Base-by-base conservation (phyloP, 1,140 invertebrate species). In the Brachionus rubens region DNA sequence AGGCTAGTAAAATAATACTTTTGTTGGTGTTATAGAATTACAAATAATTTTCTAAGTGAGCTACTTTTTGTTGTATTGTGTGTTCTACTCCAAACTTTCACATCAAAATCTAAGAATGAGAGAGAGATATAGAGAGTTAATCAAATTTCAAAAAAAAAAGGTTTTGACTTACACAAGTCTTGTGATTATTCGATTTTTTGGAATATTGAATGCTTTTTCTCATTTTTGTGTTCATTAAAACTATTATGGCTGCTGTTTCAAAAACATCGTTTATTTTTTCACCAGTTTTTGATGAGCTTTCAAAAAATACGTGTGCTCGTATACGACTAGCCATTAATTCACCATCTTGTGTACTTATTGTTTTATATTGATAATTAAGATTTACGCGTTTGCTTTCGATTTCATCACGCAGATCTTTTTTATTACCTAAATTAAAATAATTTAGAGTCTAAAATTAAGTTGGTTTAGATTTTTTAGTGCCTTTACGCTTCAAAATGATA, bases 271-370 rank as follows among this genome's bases (percentile, higher is more conserved):
- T 89, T 56, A 99, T 94, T 81, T 96, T 96, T 84, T 99, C 96
- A 89, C 98, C 98, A 84, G 94, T 98, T 86, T 99, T 99, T 80
- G 96, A 96, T 59, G 95, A 98, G 87, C 96, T 99, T 88, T 99
- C 96, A 79, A 99, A 88, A 88, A 99, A 99, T 76, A 93, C 94
- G 85, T 96, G 98, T 77, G 96, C 96, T 86, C 94, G 97, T 78
- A 99, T 99, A 87, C 98, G 98, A 83, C 98, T 95, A 46, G 96
- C 94, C 94, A 98, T 98, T 52, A 93, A 90, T 79, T 93, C 90
- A 77, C 95, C 86, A 84, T 98, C 96, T 82, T 98, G 95, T 50
- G 93, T 91, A 85, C 95, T 96, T 9, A 99, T 95, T 33, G 96
- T 96, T 85, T 98, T 95, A 83, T 98, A 95, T 85, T 98, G 97